Conservation (phyloP, 2,888 invertebrate genomes). For the Sinodicranocentrus sp. region DNA sequence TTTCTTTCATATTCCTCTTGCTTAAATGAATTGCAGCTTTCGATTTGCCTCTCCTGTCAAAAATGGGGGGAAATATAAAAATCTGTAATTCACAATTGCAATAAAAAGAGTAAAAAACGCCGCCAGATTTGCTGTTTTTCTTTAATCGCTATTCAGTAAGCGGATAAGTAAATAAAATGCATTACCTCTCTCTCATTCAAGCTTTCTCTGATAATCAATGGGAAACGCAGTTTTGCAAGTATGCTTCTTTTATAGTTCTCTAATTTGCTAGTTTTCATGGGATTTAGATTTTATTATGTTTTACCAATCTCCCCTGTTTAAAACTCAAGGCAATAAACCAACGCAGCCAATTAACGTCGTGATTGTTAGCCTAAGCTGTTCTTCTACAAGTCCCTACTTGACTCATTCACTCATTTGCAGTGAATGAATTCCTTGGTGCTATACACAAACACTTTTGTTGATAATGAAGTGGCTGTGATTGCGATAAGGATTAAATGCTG, state of each 20-base stretch:
- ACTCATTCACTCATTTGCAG: too few relatives aligned
- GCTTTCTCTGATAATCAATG: conserved; percentile 1
- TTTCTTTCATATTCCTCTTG: background rate
- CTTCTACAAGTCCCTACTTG: background rate
- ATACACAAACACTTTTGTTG: too few relatives aligned
- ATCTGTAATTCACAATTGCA: conserved; percentile 4
- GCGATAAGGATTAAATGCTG: too few relatives aligned
- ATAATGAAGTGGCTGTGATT: too few relatives aligned
- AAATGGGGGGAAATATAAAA: background rate
- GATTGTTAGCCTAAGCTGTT: background rate
- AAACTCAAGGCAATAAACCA: conserved; percentile 13
- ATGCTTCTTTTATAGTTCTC: background rate
- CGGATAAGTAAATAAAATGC: background rate
- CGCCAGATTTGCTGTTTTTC: background rate
- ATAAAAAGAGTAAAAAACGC: background rate
- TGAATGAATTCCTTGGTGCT: too few relatives aligned
- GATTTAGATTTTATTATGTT: too few relatives aligned
- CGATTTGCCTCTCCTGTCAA: background rate
- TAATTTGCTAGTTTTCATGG: too few relatives aligned
- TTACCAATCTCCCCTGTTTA: too few relatives aligned
- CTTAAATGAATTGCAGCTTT: background rate
- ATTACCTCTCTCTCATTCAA: background rate
- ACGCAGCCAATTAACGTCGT: background rate
- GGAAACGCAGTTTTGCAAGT: background rate
- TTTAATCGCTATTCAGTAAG: background rate